Conservation (phyloP, 2,113 vertebrate genomes). For the Rattus rattus region DNA sequence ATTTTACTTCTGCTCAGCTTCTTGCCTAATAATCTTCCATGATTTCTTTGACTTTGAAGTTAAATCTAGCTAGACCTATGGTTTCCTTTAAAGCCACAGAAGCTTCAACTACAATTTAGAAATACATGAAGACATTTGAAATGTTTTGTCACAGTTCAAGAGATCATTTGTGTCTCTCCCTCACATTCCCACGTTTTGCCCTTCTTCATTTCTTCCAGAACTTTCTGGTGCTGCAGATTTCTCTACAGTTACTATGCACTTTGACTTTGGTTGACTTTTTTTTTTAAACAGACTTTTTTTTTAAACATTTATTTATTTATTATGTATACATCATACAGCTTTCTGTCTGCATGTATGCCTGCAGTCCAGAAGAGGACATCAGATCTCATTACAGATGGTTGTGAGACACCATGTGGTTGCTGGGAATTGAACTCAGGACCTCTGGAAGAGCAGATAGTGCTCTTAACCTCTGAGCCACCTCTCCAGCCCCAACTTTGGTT, state of each 20-base stretch:
- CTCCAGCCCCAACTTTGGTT: not conserved
- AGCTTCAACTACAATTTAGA: not conserved
- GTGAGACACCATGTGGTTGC: no score
- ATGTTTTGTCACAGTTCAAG: not conserved
- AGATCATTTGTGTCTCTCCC: not conserved
- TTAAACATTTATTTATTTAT: no score
- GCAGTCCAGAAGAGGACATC: no score
- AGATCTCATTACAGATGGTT: no score
- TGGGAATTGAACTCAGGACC: no score
- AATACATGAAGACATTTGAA: constrained; percentile 9
- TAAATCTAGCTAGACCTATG: constrained; percentile 22
- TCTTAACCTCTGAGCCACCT: no score
- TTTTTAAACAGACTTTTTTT: no score
- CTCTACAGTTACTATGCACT: not conserved
- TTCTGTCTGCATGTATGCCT: no score
- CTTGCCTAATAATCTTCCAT: not conserved
- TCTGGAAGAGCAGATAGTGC: no score
- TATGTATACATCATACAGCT: no score
- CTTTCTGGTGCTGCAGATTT: constrained; percentile 15
- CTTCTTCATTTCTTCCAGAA: not conserved
- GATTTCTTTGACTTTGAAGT: constrained; percentile 20
- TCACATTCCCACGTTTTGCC: not conserved
- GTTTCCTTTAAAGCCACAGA: constrained; percentile 46
- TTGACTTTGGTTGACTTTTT: constrained; percentile 27
- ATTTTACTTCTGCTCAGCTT: not conserved